A percentile compares a stretch with the other conserved stretches of the same genome.
phyloP scores from a whole-genome alignment of 2,113 vertebrate genomes.

The Nesoenas mayeri region DNA sequence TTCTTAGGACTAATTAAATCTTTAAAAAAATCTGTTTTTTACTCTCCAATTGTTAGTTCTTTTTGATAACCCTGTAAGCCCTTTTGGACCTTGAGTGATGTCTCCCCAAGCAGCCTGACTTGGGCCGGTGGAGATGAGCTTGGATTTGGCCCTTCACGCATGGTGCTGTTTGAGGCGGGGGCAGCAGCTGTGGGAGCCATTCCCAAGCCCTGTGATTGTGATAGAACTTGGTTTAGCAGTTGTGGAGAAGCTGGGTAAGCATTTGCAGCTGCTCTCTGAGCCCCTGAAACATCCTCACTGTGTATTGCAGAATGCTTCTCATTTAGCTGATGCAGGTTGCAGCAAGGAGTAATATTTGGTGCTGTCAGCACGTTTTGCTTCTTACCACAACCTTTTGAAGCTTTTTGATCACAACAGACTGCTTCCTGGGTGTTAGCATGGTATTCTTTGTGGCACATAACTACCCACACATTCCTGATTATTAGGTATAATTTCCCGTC shows the following conservation, averaged over 20 bases:
- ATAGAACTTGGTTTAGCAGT: not conserved
- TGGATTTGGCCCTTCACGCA: not conserved
- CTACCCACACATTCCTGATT: not conserved
- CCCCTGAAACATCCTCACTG: not conserved
- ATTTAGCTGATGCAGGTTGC: not conserved
- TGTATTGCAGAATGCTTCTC: not conserved
- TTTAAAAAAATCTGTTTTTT: not conserved
- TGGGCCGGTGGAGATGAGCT: not conserved
- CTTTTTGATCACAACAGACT: not conserved
- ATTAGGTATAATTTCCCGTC: not conserved
- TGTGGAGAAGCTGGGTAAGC: not conserved
- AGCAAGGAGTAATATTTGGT: not conserved
- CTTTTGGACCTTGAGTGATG: not conserved
- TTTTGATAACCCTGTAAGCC: not conserved
- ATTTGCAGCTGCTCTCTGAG: not conserved
- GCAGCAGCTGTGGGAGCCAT: not conserved
- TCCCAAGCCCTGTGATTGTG: not conserved
- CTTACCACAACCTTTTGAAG: not conserved
- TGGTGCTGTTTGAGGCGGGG: not conserved
- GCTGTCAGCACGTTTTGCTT: not conserved
- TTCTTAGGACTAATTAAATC: not conserved
- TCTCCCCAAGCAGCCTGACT: not conserved
- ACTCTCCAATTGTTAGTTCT: not conserved
- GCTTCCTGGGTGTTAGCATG: not conserved
- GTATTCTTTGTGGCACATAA: not conserved